Base-by-base conservation (phyloP, 2,888 invertebrate genomes). In the Hypsopygia costalis region DNA sequence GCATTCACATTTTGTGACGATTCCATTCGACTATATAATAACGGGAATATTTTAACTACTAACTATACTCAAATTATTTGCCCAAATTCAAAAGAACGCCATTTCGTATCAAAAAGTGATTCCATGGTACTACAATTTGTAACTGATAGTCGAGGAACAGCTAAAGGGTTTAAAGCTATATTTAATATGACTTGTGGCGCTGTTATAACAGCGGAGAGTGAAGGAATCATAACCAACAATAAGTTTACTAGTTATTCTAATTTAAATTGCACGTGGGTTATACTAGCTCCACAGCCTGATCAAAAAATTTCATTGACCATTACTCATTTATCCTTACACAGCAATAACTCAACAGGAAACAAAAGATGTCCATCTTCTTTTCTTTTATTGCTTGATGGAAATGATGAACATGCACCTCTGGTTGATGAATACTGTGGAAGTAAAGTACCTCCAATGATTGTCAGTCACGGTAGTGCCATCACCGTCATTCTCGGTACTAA, bases 101-200 rank as follows among this genome's bases (percentile, higher is more conserved):
- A 62, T 62, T 87, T 91, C 30, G 62, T 78, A 34, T 92, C 94
- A 0, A 90, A 91, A 10, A 81, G 89, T 21, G 93, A 94, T 75
- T 70, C 82, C 43, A 80, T 97, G 58, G 73, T 91, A 6, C 67
- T 98, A 3, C 91, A 92, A 32, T 92, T 96, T 72, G 87, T 87
- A 41, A 90, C 92, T 0, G 91, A 93, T 64, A 70, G 63, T 1
- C 70, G 75, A 4, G 70, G 91, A 1, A 81, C 91, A 20, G 91
- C 91, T 0, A 94, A 93, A 79, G 98, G 98, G 6, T 98, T 98
- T 69, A 91, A 90, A 56, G 93, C 95, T 1, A 90, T 89, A 34
- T 94, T 91, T 79, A 88, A 77, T 34, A 89, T 89, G 58, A 91
- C 89, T 0, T 97, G 97, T 72, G 96, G 97, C 21, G 92, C 92